Base-by-base conservation (phyloP, 2,113 vertebrate genomes). In the Odobenus rosmarus region DNA sequence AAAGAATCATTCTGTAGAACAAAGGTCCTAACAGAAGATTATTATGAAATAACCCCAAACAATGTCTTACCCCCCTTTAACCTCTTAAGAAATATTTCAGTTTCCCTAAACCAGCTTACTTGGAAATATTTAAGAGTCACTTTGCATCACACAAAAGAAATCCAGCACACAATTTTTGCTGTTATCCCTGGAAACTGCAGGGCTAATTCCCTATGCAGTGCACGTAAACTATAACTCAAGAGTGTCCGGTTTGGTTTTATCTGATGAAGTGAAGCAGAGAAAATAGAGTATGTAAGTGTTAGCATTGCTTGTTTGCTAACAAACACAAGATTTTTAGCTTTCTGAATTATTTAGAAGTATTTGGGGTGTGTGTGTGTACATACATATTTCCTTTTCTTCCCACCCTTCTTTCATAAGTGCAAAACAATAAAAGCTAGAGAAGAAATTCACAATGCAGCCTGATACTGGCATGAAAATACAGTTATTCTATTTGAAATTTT, bases 341-440 rank as follows among this genome's bases (percentile, higher is more conserved):
- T 7, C 59, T 96, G 36, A 97, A 96, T 96, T 96, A 96, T 97
- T 98, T 98, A 96, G 59, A 97, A 92, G 14, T 91, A 77, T 96
- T 97, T 91, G 95, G 3, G 6, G 1, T 33, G 2, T 8, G 46
- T 19, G 18, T 67, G 4, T 59, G 28, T 84, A 51, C 62, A 59
- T 51, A 81, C 11, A 8, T 36, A 90, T 93, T 87, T 94, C 83
- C 7, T 42, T 3, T 18, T 87, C 13, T 87, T 80, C 24, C 5
- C 19, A n/a, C 5, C 24, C 11, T 69, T 76, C 74, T 39, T 84
- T 98, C 95, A 96, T 91, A 74, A 92, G 18, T 42, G 8, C 5
- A 94, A 23, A 55, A 93, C 53, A 98, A 97, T 80, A 97, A 95
- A 98, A 76, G 0, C 42, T 67, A 16, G 11, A 79, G 93, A 82